These are phyloP conservation scores for Mirza zaza DNA, from an alignment of 2,113 vertebrate species.

Conservation along the genomic window DNA sequence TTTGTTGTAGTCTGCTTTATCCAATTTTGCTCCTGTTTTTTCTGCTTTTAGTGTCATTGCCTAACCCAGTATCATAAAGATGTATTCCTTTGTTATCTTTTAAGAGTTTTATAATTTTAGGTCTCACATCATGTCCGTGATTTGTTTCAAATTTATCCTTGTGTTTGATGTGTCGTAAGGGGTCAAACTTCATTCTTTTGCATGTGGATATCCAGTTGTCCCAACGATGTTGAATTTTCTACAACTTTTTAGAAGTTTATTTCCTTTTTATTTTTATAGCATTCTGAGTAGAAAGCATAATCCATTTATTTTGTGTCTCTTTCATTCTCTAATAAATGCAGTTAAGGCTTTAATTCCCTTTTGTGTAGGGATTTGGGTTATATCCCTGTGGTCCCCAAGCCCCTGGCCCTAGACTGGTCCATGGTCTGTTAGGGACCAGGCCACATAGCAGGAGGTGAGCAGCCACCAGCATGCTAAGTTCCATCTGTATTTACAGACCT, in stretches of 20 bases:
- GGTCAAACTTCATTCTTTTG: neutral
- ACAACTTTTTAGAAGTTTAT: neutral
- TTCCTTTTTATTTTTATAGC: slow-evolving; percentile 13
- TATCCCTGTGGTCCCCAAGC: neutral
- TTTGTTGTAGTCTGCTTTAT: neutral
- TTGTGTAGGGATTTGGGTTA: neutral
- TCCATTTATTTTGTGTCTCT: neutral
- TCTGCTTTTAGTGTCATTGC: neutral
- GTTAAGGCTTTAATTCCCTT: neutral
- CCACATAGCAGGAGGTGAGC: too few relatives aligned
- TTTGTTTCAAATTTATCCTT: neutral
- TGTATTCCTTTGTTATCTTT: neutral
- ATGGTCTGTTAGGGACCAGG: too few relatives aligned
- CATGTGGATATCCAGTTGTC: neutral
- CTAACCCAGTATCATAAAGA: neutral
- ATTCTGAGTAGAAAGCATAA: neutral
- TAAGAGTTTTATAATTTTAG: neutral
- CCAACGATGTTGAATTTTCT: neutral
- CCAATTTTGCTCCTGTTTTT: neutral
- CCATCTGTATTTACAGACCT: too few relatives aligned
- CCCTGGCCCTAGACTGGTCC: too few relatives aligned
- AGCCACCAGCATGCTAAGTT: too few relatives aligned
- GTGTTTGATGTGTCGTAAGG: neutral
- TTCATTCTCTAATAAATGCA: neutral
- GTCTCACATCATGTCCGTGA: neutral